Conservation (phyloP, 2,888 invertebrate species). For the Zelleria hepariella region DNA sequence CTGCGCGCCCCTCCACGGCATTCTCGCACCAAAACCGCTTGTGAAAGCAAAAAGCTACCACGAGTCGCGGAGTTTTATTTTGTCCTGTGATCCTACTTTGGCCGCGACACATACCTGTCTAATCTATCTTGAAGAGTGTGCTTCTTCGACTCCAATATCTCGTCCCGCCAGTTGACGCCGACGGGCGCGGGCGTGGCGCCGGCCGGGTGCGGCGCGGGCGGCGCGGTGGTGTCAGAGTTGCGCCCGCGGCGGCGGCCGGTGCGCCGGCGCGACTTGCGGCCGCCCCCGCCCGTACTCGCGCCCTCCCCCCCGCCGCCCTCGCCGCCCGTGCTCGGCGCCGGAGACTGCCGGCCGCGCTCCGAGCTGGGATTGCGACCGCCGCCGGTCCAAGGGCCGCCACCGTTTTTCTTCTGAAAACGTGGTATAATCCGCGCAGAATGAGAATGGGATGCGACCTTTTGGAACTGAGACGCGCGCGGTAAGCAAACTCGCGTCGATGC, state of each 20-base stretch:
- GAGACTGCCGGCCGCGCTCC: constrained; percentile 47
- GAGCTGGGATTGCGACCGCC: constrained; percentile 40
- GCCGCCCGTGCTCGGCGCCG: constrained; percentile 21
- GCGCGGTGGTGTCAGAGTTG: constrained; percentile 17
- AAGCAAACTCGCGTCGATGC: too few relatives aligned
- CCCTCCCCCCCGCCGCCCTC: constrained; percentile 11
- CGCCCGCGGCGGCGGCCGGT: constrained; percentile 4
- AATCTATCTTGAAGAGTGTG: constrained; percentile 32
- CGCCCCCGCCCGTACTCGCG: constrained; percentile 14
- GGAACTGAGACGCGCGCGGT: too few relatives aligned
- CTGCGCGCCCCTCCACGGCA: too few relatives aligned
- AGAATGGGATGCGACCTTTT: too few relatives aligned
- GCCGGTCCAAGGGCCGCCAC: constrained; percentile 36
- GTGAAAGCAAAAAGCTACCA: too few relatives aligned
- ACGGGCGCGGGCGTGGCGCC: constrained; percentile 31
- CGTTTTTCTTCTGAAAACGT: constrained; percentile 34
- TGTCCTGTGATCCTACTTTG: too few relatives aligned
- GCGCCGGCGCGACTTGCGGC: constrained; percentile 23
- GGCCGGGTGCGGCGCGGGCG: constrained; percentile 20
- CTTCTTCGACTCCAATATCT: constrained; percentile 61
- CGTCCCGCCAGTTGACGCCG: constrained; percentile 57
- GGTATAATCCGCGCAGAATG: too few relatives aligned
- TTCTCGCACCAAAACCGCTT: too few relatives aligned
- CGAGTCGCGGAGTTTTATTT: too few relatives aligned
- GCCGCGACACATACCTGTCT: too few relatives aligned